Base-by-base conservation (phyloP, 2,888 invertebrate genomes). In the Uropetala carovei region DNA sequence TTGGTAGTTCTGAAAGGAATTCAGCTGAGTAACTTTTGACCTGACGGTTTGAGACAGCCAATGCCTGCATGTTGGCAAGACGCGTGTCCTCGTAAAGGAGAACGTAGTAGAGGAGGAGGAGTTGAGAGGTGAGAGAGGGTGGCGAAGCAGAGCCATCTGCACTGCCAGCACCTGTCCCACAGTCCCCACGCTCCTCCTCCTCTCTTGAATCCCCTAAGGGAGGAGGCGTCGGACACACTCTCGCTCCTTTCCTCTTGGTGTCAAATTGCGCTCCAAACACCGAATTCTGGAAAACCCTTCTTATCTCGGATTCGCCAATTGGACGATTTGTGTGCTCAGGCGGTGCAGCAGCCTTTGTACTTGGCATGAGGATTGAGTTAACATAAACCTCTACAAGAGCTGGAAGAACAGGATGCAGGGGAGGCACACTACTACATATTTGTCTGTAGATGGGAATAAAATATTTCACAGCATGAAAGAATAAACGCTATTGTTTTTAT, bases 331-430 rank as follows among this genome's bases (percentile, higher is more conserved):
- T 97, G 93, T 98, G 97, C 94, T 99, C 98, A 30, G 96, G 96
- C 0, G 96, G 95, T 60, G 96, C 96, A 94, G 97, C 97, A 30
- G 96, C 96, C 57, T 93, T 93, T 93, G 96, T 97, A 93, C 96
- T 96, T 0, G 96, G 96, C 30, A 97, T 96, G 22, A 99, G 96
- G 93, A 99, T 97, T 3, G 99, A 99, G 95, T 98, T 98, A 0
- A 99, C 98, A 94, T 98, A 99, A 0, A 98, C 99, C 95, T 99
- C 99, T 0, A 99, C 98, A 58, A 99, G 95, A 3, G 98, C 97
- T 0, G 99, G 99, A 95, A 99, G 96, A 0, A 99, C 98, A 0
- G 99, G 98, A 95, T 99, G 99, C 86, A 99, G 95, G 0, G 99
- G 99, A n/a, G 98, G 97, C 0, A 97, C 97, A 93, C 98, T 98